Evolutionary conservation across 2,113 vertebrate species (phyloP).

Genomic region (Periophthalmus modestus): DNA sequence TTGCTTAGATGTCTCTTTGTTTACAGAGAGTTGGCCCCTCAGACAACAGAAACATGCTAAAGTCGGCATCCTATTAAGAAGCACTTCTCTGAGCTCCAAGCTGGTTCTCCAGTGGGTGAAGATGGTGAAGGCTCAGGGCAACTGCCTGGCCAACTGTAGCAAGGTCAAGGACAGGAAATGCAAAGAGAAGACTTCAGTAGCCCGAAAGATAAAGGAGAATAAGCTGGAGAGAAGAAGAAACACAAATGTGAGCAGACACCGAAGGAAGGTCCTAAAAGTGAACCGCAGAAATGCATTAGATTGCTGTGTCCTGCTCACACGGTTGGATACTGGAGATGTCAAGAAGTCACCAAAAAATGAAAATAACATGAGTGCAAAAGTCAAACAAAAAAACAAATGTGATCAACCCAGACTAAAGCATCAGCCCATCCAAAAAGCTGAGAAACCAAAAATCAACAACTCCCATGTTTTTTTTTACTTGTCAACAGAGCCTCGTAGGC

Average conservation of each 20-base stretch:
- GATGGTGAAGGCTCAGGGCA: slow-evolving; percentile 75
- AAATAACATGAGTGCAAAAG: slow-evolving; percentile 42
- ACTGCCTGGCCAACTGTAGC: slow-evolving; percentile 50
- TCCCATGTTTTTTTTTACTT: slow-evolving; percentile 53
- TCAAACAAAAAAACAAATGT: slow-evolving; percentile 53
- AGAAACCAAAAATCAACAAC: slow-evolving; percentile 71
- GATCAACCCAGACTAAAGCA: slow-evolving; percentile 54
- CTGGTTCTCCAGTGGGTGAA: slow-evolving; percentile 64
- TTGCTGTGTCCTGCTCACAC: slow-evolving; percentile 89
- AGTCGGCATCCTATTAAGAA: slow-evolving; percentile 64
- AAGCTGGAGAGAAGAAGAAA: slow-evolving; percentile 54
- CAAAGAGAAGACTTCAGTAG: slow-evolving; percentile 39
- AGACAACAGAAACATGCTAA: slow-evolving; percentile 60
- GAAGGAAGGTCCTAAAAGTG: slow-evolving; percentile 66
- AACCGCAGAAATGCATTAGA: slow-evolving; percentile 70
- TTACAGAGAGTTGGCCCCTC: slow-evolving; percentile 65
- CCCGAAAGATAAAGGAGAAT: slow-evolving; percentile 28
- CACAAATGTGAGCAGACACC: slow-evolving; percentile 81
- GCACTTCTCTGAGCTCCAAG: slow-evolving; percentile 40
- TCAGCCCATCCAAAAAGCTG: slow-evolving; percentile 45
- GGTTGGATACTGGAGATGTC: slow-evolving; percentile 79
- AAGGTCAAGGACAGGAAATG: slow-evolving; percentile 45
- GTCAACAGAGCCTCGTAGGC: slow-evolving; percentile 83
- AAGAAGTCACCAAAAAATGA: slow-evolving; percentile 40
- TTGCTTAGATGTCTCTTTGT: slow-evolving; percentile 42